These are phyloP conservation scores for Malacosoma neustria DNA, from an alignment of 2,888 invertebrate species.

Conservation along the genomic window DNA sequence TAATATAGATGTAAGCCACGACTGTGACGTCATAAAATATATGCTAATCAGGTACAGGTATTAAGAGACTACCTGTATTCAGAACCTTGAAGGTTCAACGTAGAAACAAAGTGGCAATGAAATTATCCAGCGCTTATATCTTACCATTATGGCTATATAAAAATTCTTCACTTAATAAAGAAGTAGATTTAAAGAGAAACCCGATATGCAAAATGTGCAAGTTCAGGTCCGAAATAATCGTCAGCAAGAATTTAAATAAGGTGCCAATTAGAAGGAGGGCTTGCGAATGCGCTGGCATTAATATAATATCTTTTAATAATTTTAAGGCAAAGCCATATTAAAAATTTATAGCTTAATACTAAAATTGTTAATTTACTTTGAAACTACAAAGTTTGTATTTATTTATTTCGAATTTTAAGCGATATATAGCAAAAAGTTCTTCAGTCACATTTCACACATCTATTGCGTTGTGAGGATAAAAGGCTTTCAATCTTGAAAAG, in stretches of 20 bases:
- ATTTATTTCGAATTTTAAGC: too few species aligned
- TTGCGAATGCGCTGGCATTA: constrained; percentile 34
- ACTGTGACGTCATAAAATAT: too few species aligned
- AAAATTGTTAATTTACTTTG: too few species aligned
- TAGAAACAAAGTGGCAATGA: constrained; percentile 47
- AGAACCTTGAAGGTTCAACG: too few species aligned
- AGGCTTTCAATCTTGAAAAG: too few species aligned
- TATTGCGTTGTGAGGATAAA: too few species aligned
- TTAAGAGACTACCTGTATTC: too few species aligned
- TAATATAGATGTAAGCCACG: too few species aligned
- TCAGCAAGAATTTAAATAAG: constrained; percentile 58
- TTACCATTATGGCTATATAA: constrained; percentile 49
- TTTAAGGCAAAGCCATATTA: constrained; percentile 42
- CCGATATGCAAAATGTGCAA: constrained; percentile 43
- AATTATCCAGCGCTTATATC: constrained; percentile 47
- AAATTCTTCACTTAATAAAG: constrained; percentile 59
- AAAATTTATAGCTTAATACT: constrained; percentile 43
- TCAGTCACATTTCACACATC: too few species aligned
- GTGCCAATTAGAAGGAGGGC: constrained; percentile 57
- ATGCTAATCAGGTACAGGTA: too few species aligned
- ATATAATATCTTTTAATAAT: constrained; percentile 46
- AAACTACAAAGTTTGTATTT: too few species aligned
- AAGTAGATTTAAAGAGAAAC: constrained; percentile 53
- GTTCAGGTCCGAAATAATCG: constrained; percentile 51
- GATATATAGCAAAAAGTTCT: too few species aligned